phyloP scores from a whole-genome alignment of 2,113 vertebrate species.

The Tyto alba region DNA sequence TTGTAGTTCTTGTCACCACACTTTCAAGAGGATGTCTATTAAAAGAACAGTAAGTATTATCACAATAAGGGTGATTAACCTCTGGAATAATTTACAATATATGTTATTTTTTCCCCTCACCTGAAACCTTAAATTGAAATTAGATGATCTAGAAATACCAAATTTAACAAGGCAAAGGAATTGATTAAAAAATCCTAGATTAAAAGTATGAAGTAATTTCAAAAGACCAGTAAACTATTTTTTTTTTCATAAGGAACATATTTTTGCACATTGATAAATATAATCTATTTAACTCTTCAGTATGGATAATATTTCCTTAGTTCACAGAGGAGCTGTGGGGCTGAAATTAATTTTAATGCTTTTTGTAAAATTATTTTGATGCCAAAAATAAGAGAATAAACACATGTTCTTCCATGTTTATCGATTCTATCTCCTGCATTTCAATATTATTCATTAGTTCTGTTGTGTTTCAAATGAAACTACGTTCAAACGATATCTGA shows the following conservation, averaged over 20 bases:
- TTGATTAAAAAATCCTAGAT: not conserved
- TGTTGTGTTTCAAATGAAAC: not conserved
- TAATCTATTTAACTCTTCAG: not conserved
- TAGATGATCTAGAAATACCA: not conserved
- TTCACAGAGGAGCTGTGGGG: not conserved
- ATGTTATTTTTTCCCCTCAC: not conserved
- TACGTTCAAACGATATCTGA: not conserved
- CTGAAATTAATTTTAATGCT: not conserved
- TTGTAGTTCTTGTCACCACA: not conserved
- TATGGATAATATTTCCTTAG: not conserved
- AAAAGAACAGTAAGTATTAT: not conserved
- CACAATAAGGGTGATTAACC: not conserved
- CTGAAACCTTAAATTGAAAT: not conserved
- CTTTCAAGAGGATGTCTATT: not conserved
- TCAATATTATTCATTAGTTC: not conserved
- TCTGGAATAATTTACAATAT: not conserved
- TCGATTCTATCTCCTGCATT: not conserved
- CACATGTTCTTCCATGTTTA: not conserved
- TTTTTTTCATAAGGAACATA: not conserved
- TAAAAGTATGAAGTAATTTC: not conserved
- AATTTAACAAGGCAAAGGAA: not conserved
- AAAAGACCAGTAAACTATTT: not conserved
- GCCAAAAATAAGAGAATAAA: not conserved
- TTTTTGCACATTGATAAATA: not conserved
- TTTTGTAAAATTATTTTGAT: not conserved